Conservation (phyloP, 2,888 invertebrate genomes). For the Metacarcinus magister region DNA sequence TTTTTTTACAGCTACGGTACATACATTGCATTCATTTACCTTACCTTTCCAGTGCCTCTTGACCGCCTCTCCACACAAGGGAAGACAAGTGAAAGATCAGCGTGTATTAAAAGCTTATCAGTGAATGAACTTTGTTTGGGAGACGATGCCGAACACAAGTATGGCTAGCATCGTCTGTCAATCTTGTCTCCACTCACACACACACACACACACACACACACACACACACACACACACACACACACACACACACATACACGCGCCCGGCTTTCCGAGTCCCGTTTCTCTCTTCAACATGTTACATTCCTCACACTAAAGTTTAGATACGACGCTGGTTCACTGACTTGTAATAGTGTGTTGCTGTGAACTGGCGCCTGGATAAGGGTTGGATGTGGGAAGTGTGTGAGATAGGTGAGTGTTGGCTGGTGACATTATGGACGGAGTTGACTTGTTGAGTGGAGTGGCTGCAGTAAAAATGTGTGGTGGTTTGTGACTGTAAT, state of each 20-base stretch:
- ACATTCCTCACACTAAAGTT: background rate
- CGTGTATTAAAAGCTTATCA: too few relatives aligned
- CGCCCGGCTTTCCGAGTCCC: too few relatives aligned
- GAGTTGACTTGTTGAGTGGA: background rate
- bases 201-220: slow-evolving; percentile 51
- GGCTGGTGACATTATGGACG: background rate
- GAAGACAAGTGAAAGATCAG: too few relatives aligned
- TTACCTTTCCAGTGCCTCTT: too few relatives aligned
- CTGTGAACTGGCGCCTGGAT: background rate
- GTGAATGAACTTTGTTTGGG: background rate
- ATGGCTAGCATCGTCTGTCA: too few relatives aligned
- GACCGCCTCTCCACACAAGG: too few relatives aligned
- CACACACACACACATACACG: background rate
- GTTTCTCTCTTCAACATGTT: background rate
- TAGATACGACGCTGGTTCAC: background rate
- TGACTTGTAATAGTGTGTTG: background rate
- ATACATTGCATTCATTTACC: too few relatives aligned
- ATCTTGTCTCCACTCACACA: background rate
- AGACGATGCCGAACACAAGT: background rate
- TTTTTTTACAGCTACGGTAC: too few relatives aligned
- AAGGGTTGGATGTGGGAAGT: background rate
- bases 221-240: slow-evolving; percentile 6
- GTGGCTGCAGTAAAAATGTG: background rate
- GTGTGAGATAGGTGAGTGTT: background rate
- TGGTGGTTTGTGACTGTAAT: background rate